Conservation (phyloP, 30 jellyfish, hydroid and myxozoan species). For the Clytia hemisphaerica region DNA sequence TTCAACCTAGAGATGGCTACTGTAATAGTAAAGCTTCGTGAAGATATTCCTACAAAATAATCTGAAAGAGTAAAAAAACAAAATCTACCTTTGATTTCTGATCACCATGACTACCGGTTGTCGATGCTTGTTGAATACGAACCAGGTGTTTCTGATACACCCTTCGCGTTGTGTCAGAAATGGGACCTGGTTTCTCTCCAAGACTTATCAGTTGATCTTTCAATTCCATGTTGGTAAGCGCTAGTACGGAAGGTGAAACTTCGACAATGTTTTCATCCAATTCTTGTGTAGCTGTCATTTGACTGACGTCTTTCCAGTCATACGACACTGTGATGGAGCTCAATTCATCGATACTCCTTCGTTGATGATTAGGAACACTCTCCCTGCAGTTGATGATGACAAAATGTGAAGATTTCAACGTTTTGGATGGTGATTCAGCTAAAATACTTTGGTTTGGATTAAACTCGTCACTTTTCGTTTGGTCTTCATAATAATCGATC, state of each 20-base stretch:
- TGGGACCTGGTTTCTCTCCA: slow-evolving; percentile 88
- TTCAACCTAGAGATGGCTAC: too few species aligned
- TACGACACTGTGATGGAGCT: slow-evolving; percentile 47
- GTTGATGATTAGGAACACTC: not conserved
- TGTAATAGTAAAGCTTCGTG: too few species aligned
- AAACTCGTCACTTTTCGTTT: not conserved
- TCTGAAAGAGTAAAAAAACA: too few species aligned
- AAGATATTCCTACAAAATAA: too few species aligned
- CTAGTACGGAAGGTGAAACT: slow-evolving; percentile 43
- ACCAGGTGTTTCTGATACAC: slow-evolving; percentile 66
- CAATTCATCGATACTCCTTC: not conserved
- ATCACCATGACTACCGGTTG: too few species aligned
- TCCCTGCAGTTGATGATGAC: not conserved
- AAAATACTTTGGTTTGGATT: not conserved
- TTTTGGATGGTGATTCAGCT: not conserved
- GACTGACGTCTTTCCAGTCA: slow-evolving; percentile 88
- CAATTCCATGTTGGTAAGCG: slow-evolving; percentile 37
- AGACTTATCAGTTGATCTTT: slow-evolving; percentile 42
- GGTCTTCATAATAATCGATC: slow-evolving; percentile 8
- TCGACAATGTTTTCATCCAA: slow-evolving; percentile 10
- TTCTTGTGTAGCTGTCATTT: slow-evolving; percentile 39
- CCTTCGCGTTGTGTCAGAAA: slow-evolving; percentile 44
- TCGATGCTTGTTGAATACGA: too few species aligned
- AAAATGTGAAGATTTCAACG: not conserved
- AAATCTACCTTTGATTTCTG: too few species aligned